phyloP scores from a whole-genome alignment of 2,797 vertebrate species.

The Chiloscyllium punctatum region DNA sequence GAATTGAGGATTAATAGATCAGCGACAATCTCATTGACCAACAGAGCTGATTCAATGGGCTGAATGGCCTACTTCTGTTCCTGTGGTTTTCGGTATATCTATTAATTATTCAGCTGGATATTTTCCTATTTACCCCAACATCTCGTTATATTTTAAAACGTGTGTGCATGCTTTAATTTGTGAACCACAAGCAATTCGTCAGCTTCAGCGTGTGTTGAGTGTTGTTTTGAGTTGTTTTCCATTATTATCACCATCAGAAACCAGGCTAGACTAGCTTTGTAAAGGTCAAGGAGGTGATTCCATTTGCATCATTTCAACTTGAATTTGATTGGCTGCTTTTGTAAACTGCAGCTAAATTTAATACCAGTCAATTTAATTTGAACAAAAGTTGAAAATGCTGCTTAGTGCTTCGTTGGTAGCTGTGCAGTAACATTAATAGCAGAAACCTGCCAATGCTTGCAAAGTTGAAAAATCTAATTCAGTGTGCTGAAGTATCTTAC shows the following conservation, averaged over 20 bases:
- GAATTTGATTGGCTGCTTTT: not conserved
- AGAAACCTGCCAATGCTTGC: not conserved
- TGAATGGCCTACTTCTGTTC: too few species aligned
- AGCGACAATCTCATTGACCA: too few species aligned
- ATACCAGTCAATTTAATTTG: not conserved
- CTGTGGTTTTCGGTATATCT: not conserved
- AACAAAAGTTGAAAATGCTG: not conserved
- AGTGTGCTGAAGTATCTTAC: not conserved
- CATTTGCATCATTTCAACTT: not conserved
- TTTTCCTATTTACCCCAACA: not conserved
- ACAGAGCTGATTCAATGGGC: too few species aligned
- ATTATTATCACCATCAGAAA: not conserved
- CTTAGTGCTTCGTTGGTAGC: not conserved
- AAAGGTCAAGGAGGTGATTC: conserved; percentile 23
- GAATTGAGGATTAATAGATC: too few species aligned
- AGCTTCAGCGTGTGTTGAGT: not conserved
- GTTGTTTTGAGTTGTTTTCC: not conserved
- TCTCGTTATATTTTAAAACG: not conserved
- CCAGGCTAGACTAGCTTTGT: not conserved
- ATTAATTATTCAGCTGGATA: not conserved
- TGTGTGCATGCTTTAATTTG: not conserved
- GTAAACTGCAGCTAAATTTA: conserved; percentile 13
- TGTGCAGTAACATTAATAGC: not conserved
- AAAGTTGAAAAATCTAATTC: not conserved
- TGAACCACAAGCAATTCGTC: not conserved